Percentiles rank a stretch among this genome's conserved stretches.
Evolutionary conservation across 2,888 invertebrate species (phyloP).

Genomic region (Agrotis ipsilon): DNA sequence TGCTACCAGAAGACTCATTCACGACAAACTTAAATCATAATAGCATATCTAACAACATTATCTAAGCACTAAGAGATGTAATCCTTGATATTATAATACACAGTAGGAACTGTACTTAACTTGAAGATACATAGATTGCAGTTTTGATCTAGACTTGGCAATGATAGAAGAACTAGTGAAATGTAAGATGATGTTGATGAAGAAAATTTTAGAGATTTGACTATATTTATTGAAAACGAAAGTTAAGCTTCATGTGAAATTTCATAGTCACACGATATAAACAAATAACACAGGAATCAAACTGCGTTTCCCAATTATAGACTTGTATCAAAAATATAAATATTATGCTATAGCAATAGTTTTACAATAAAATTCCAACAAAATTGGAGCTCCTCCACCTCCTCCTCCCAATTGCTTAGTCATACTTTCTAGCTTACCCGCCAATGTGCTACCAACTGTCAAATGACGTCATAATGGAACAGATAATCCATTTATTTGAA

Average conservation of each 20-base stretch:
- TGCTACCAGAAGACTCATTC: constrained; percentile 1
- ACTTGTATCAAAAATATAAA: background rate
- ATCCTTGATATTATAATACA: constrained; percentile 19
- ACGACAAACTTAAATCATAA: constrained; percentile 28
- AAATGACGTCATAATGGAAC: constrained; percentile 53
- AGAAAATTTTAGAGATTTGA: background rate
- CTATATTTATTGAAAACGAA: background rate
- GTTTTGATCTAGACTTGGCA: background rate
- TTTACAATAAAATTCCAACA: constrained; percentile 4
- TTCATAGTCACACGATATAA: background rate
- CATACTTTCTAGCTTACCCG: constrained; percentile 38
- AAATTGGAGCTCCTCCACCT: constrained; percentile 17
- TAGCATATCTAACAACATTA: constrained; percentile 25
- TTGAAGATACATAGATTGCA: background rate
- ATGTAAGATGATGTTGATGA: background rate
- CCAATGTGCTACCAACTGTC: constrained; percentile 39
- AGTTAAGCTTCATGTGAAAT: background rate
- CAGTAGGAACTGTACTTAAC: background rate
- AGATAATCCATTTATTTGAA: constrained; percentile 57
- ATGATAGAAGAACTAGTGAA: background rate
- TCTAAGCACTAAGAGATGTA: constrained; percentile 28
- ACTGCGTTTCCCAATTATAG: background rate
- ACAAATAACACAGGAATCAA: background rate
- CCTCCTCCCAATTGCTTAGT: constrained; percentile 19
- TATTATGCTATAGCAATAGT: background rate